Conservation (phyloP, 2,113 vertebrate species). For the Pogona vitticeps region DNA sequence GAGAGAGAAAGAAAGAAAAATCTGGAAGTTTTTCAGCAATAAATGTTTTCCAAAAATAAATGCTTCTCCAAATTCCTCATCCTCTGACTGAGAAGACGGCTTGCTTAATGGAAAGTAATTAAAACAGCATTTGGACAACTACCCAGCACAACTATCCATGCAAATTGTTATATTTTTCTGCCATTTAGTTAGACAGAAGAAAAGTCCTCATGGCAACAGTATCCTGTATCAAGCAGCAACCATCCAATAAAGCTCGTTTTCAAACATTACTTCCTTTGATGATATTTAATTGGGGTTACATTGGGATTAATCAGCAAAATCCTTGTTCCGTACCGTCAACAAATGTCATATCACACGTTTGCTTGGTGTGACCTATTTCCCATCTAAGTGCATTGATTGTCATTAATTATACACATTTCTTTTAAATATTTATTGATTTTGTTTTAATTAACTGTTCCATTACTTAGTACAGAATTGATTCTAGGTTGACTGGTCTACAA, state of each 20-base stretch:
- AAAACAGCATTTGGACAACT: background rate
- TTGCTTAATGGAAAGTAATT: background rate
- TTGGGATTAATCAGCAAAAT: slow-evolving; percentile 6
- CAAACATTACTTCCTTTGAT: background rate
- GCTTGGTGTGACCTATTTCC: background rate
- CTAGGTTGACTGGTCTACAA: background rate
- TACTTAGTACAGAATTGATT: slow-evolving; percentile 17
- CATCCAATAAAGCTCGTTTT: background rate
- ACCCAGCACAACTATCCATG: background rate
- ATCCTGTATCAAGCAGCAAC: background rate
- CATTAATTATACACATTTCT: slow-evolving; percentile 9
- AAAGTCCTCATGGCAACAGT: background rate
- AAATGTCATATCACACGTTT: background rate
- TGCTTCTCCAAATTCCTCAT: too few species aligned
- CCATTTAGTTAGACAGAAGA: background rate
- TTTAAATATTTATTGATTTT: slow-evolving; percentile 10
- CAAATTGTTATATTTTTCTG: background rate
- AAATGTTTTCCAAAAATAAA: too few species aligned
- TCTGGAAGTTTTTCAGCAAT: background rate
- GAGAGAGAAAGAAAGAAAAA: background rate
- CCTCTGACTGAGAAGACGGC: background rate
- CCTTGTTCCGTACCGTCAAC: slow-evolving; percentile 10
- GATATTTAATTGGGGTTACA: slow-evolving; percentile 13
- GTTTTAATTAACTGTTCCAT: slow-evolving; percentile 7
- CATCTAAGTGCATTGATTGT: background rate